Conservation (phyloP, 2,888 invertebrate genomes). For the Neria commutata region DNA sequence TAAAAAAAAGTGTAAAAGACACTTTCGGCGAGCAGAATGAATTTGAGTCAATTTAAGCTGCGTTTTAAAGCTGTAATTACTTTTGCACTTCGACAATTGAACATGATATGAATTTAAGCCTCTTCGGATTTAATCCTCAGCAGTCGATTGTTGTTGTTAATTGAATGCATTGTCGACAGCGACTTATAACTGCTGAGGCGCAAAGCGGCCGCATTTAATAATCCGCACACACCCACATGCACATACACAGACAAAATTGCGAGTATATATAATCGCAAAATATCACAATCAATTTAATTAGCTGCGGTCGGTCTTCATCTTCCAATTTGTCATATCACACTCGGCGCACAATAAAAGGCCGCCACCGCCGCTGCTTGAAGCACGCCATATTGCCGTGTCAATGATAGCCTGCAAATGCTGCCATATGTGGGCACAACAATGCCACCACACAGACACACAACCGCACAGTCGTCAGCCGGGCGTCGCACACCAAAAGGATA, state of each 20-base stretch:
- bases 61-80: too few species aligned
- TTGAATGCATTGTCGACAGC: conserved; percentile 9
- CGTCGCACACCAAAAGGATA: conserved; percentile 28
- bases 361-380: not conserved
- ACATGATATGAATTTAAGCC: not conserved
- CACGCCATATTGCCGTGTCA: conserved; percentile 1
- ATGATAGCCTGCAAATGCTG: conserved; percentile 20
- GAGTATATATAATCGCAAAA: conserved; percentile 2
- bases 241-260: too few species aligned
- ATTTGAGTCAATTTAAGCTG: too few species aligned
- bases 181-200: conserved; percentile 2
- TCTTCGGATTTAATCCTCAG: not conserved
- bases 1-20: conserved; percentile 10
- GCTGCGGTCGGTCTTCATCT: conserved; percentile 6
- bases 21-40: not conserved
- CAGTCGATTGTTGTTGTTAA: not conserved
- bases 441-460: conserved; percentile 6
- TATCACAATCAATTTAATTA: conserved; percentile 5
- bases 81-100: too few species aligned
- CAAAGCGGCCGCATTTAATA: too few species aligned
- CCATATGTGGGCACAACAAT: conserved; percentile 28
- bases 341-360: not conserved
- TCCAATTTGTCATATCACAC: conserved; percentile 16
- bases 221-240: too few species aligned
- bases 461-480: too few species aligned